Conservation (phyloP, 2,113 vertebrate genomes). For the Oryzias javanicus region DNA sequence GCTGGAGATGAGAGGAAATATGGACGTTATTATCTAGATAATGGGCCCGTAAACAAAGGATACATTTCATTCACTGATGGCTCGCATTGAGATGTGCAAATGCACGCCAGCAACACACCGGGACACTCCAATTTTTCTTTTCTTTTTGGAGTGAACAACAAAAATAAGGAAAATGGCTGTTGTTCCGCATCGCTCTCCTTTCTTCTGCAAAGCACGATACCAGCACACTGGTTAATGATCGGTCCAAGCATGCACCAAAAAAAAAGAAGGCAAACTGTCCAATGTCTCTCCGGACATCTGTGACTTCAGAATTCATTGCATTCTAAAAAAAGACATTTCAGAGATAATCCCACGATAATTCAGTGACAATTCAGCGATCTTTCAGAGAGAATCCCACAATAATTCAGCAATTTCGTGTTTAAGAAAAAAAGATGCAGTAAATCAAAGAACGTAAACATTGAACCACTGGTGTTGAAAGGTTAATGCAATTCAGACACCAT, state of each 20-base stretch:
- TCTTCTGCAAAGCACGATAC: conserved; percentile 17
- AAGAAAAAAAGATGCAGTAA: too few relatives aligned
- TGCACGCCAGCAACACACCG: conserved; percentile 1
- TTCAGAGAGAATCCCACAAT: too few relatives aligned
- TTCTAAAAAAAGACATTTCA: too few relatives aligned
- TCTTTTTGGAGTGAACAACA: conserved; percentile 19
- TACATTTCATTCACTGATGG: conserved; percentile 62
- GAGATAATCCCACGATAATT: too few relatives aligned
- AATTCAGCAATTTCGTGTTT: too few relatives aligned
- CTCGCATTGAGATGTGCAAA: conserved; percentile 25
- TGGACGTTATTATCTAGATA: conserved; percentile 71
- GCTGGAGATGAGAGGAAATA: conserved; percentile 61
- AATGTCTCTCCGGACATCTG: conserved; percentile 34
- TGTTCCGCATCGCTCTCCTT: conserved; percentile 1
- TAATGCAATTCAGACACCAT: too few relatives aligned
- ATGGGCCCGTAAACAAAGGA: conserved; percentile 67
- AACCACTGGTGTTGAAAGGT: too few relatives aligned
- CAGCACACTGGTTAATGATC: conserved; percentile 44
- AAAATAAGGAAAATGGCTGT: conserved; percentile 30
- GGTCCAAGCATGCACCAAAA: conserved; percentile 17
- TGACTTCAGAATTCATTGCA: too few relatives aligned
- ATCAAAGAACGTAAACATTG: too few relatives aligned
- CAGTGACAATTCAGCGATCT: too few relatives aligned
- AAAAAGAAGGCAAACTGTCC: conserved; percentile 20
- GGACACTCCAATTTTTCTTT: conserved; percentile 6